Conservation (phyloP, 2,113 vertebrate species). For the Neomonachus schauinslandi region DNA sequence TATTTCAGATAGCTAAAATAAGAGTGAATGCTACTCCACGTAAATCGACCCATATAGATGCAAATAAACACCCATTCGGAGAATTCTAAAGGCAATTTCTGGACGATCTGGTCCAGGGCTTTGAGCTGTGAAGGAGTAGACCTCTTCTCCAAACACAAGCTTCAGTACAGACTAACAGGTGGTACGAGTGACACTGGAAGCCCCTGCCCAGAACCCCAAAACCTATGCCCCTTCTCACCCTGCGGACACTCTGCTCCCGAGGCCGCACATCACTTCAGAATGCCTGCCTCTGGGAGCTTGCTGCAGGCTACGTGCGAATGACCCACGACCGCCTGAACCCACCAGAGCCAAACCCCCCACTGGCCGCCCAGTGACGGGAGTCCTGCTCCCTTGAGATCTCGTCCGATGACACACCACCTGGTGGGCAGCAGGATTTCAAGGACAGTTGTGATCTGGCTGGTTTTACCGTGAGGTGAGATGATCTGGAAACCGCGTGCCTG, state of each 20-base stretch:
- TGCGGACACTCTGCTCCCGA: too few species aligned
- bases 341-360: neutral
- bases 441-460: neutral
- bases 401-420: too few species aligned
- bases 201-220: neutral
- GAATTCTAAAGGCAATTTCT: neutral
- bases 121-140: neutral
- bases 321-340: rapidly evolving
- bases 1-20: neutral
- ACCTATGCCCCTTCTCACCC: neutral
- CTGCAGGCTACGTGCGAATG: neutral
- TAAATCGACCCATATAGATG: neutral
- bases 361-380: neutral
- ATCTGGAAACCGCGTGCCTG: neutral
- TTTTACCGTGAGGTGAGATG: neutral
- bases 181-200: neutral
- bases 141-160: neutral
- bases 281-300: neutral
- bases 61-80: neutral
- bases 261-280: neutral
- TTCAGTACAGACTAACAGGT: neutral
- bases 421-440: rapidly evolving
- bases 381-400: neutral
- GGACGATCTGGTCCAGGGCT: neutral
- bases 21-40: neutral